These are phyloP conservation scores for Drosophila emarginata DNA, from an alignment of 2,888 invertebrate species.

Conservation along the genomic window DNA sequence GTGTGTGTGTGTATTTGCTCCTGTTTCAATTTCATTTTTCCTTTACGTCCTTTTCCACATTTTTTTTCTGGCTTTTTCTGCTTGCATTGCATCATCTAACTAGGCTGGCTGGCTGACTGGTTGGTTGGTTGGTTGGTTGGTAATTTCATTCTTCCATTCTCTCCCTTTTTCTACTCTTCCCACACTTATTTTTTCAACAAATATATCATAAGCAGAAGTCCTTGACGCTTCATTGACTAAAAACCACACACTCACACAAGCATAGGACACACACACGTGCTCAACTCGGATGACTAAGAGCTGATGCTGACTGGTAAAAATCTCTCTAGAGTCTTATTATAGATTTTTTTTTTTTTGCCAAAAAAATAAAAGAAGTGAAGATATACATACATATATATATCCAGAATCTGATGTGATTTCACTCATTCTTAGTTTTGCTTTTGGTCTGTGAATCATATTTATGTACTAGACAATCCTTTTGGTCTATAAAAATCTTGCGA, in stretches of 20 bases:
- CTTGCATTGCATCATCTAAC: conserved; percentile 70
- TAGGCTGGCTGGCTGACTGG: conserved; percentile 53
- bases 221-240: conserved; percentile 77
- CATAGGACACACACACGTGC: conserved; percentile 13
- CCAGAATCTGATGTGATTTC: no score
- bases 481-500: conserved; percentile 10
- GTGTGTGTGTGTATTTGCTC: conserved; percentile 36
- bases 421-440: conserved; percentile 11
- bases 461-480: conserved; percentile 29
- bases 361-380: no score
- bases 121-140: conserved; percentile 28
- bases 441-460: conserved; percentile 27
- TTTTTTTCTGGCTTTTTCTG: conserved; percentile 15
- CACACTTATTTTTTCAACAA: conserved; percentile 35
- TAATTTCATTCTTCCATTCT: neutral
- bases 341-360: conserved; percentile 11
- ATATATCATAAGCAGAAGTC: conserved; percentile 74
- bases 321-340: conserved; percentile 49
- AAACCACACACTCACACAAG: conserved; percentile 49
- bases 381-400: no score
- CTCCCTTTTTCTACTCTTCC: neutral
- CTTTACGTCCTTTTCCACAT: conserved; percentile 6
- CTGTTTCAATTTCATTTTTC: conserved; percentile 23
- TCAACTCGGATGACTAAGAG: conserved; percentile 68
- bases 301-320: conserved; percentile 42